Percentiles rank a stretch among this genome's conserved stretches.
Conservation (phyloP, 30 jellyfish, hydroid and myxozoan genomes). For the Chrysaora quinquecirrha region DNA sequence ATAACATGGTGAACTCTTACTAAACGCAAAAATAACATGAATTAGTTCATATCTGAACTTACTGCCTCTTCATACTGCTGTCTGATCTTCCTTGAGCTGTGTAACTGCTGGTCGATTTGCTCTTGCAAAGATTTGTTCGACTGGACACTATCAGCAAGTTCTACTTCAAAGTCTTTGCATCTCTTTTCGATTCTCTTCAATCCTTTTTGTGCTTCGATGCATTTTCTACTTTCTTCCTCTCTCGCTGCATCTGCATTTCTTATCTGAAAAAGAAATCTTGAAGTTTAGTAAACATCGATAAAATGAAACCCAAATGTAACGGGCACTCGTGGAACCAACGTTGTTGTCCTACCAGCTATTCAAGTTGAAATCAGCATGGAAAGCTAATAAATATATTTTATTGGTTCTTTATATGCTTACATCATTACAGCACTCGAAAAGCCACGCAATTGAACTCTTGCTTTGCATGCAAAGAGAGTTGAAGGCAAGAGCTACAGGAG, state of each 20-base stretch:
- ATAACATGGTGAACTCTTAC: too few relatives aligned
- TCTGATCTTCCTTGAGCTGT: conserved; percentile 44
- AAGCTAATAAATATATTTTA: background rate
- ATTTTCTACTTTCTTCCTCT: conserved; percentile 57
- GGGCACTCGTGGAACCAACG: too few relatives aligned
- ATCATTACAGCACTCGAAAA: background rate
- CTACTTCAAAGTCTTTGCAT: conserved; percentile 45
- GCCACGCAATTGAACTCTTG: background rate
- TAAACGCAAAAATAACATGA: too few relatives aligned
- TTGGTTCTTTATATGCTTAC: background rate
- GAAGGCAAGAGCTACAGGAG: background rate
- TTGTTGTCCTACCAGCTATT: too few relatives aligned
- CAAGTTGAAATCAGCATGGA: background rate
- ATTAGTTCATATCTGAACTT: conserved; percentile 1
- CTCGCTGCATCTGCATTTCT: conserved; percentile 64
- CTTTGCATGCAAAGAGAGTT: background rate
- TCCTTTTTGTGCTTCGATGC: conserved; percentile 71
- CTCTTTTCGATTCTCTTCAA: conserved; percentile 55
- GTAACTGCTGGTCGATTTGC: conserved; percentile 46
- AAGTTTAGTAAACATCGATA: too few relatives aligned
- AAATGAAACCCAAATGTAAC: too few relatives aligned
- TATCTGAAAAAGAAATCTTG: conserved; percentile 17
- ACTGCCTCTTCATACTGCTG: conserved; percentile 70
- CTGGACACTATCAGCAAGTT: conserved; percentile 30
- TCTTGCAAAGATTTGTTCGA: conserved; percentile 33